Evolutionary conservation across 2,113 vertebrate species (phyloP).

Genomic region (Ctenomys sociabilis): DNA sequence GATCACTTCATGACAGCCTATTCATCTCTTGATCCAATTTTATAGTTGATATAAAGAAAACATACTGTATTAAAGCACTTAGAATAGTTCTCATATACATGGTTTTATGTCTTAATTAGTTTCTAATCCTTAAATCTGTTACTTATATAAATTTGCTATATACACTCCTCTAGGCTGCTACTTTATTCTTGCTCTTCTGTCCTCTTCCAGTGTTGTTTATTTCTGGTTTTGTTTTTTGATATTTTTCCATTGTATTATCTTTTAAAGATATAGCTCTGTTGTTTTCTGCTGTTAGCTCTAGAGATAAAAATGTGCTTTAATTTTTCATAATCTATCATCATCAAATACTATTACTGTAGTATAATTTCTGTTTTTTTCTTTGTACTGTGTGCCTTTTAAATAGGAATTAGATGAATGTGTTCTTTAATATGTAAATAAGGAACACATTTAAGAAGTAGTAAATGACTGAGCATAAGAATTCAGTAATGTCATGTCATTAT

Average conservation of each 20-base stretch:
- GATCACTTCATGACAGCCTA: neutral
- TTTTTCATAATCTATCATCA: neutral
- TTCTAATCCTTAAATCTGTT: neutral
- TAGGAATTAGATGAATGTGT: neutral
- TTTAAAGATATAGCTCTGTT: neutral
- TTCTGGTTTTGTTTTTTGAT: too few species aligned
- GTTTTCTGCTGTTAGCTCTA: neutral
- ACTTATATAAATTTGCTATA: conserved; percentile 2
- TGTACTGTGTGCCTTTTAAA: neutral
- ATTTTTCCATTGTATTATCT: neutral
- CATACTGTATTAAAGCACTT: neutral
- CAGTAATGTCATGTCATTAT: neutral
- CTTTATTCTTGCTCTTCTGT: neutral
- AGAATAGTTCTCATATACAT: neutral
- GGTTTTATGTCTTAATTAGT: neutral
- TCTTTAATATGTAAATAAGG: neutral
- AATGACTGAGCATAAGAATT: neutral
- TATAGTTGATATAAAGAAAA: neutral
- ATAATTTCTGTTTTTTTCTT: neutral
- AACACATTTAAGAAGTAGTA: neutral
- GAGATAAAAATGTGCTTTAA: neutral
- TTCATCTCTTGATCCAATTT: conserved; percentile 12
- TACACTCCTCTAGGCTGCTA: neutral
- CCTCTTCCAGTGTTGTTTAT: neutral
- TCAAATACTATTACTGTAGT: neutral